Percentiles rank a stretch among this genome's conserved stretches.
phyloP scores from a whole-genome alignment of 2,113 vertebrate genomes.

The Leucopternis melanops region DNA sequence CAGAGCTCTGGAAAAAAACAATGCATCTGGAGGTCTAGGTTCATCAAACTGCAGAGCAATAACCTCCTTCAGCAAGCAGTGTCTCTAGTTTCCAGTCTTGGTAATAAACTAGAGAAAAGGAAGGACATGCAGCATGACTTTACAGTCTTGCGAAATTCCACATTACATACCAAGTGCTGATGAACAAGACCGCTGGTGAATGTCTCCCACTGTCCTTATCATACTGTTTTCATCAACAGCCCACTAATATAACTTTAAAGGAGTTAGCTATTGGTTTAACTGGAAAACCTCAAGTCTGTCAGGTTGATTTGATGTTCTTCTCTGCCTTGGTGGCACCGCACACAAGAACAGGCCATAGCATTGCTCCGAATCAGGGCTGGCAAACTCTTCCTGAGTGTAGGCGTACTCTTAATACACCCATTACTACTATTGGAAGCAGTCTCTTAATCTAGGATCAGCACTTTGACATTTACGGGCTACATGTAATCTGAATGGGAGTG shows the following conservation, averaged over 20 bases:
- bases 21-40: not conserved
- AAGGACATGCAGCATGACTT: rapidly evolving
- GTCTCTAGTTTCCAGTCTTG: not conserved
- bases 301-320: not conserved
- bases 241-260: not conserved
- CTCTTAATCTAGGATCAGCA: not conserved
- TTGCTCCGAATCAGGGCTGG: not conserved
- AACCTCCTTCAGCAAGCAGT: not conserved
- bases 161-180: not conserved
- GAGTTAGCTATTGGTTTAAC: not conserved
- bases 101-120: not conserved
- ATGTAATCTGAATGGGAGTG: not conserved
- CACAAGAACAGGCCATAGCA: not conserved
- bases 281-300: not conserved
- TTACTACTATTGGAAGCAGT: not conserved
- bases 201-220: not conserved
- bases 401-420: not conserved
- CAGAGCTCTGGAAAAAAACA: not conserved
- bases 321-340: not conserved
- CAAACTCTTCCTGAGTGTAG: not conserved
- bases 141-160: not conserved
- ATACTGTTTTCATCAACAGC: not conserved
- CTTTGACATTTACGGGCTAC: not conserved
- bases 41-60: not conserved
- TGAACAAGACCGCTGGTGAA: not conserved